Evolutionary conservation across 53 echinoderm and acorn worm genomes (phyloP).

Genomic region (Crossaster papposus): DNA sequence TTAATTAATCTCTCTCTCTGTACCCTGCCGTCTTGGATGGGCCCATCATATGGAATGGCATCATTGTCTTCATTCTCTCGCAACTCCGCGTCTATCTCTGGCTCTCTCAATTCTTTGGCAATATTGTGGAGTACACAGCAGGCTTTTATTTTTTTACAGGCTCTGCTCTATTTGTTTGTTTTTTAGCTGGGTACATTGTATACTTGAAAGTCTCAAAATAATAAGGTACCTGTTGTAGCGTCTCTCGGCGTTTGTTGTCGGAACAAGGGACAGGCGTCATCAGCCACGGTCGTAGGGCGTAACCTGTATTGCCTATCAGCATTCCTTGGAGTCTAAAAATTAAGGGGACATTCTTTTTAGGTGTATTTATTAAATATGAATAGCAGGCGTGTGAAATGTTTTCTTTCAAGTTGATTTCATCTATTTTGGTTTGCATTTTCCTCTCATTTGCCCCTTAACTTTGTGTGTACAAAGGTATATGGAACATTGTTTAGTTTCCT

Average conservation of each 20-base stretch:
- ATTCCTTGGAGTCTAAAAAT: conserved; percentile 42
- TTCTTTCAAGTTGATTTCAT: neutral
- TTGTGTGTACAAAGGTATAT: no score
- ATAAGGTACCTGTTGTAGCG: conserved; percentile 56
- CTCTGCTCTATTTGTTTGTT: neutral
- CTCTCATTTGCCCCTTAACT: no score
- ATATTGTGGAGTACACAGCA: conserved; percentile 20
- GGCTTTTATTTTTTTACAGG: conserved; percentile 15
- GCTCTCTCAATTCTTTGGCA: conserved; percentile 21
- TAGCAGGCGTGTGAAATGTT: neutral
- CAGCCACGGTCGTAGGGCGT: conserved; percentile 52
- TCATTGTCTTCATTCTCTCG: neutral
- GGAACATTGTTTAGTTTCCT: no score
- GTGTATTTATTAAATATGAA: neutral
- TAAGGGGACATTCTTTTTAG: neutral
- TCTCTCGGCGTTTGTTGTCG: conserved; percentile 46
- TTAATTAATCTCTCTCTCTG: conserved; percentile 16
- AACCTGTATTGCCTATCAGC: conserved; percentile 48
- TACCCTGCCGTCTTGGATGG: conserved; percentile 13
- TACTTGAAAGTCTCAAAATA: neutral
- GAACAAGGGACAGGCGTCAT: conserved; percentile 57
- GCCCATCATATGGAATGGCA: conserved; percentile 18
- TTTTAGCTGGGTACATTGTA: no score
- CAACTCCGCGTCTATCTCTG: conserved; percentile 3
- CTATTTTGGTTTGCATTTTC: neutral